A percentile compares a stretch with the other conserved stretches of the same genome.
Evolutionary conservation across 2,113 vertebrate genomes (phyloP).

Genomic region (Xenopus tropicalis): UCB_Xtro_10.0 CM004447.2:108052001-108052500

Average conservation of each 20-base stretch:
- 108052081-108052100: background rate
- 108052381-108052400: slow-evolving; percentile 85
- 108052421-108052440: slow-evolving; percentile 66
- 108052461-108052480: slow-evolving; percentile 82
- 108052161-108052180: slow-evolving; percentile 19
- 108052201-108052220: slow-evolving; percentile 73
- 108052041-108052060: background rate
- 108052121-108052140: background rate
- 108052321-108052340: slow-evolving; percentile 58
- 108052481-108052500: slow-evolving; percentile 83
- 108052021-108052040: background rate
- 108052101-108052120: background rate
- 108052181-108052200: slow-evolving; percentile 57
- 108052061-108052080: background rate
- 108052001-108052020: too few relatives aligned
- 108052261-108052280: slow-evolving; percentile 67
- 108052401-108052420: slow-evolving; percentile 78
- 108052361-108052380: slow-evolving; percentile 66
- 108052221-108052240: slow-evolving; percentile 47
- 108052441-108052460: slow-evolving; percentile 83
- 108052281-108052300: slow-evolving; percentile 63
- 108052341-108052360: slow-evolving; percentile 63
- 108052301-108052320: slow-evolving; percentile 57
- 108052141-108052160: background rate
- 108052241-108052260: slow-evolving; percentile 55